Base-by-base conservation (phyloP, 2,888 invertebrate genomes). In the Drosophila nigricruria region DNA sequence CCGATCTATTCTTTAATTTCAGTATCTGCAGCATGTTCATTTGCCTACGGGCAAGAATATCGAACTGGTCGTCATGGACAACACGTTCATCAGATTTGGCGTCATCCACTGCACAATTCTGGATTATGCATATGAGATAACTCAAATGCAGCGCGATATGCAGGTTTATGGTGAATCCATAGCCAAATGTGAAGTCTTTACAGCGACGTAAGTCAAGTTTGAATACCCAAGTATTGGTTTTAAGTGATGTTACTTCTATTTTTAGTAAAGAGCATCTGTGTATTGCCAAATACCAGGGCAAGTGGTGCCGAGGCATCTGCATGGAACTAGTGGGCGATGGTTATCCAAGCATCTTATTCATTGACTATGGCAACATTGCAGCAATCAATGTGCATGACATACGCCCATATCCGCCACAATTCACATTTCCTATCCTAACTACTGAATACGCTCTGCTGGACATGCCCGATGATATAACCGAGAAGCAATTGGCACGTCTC, bases 281-380 rank as follows among this genome's bases (percentile, higher is more conserved):
- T 59, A 76, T 93, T 34, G 92, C 91, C 8, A 88, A 91, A 36
- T 91, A 91, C 45, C 74, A 88, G 23, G 83, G 79, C 5, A 82
- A 83, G 10, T 93, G 93, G 93, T 91, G 91, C 74, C 91, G 93
- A 3, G 93, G 92, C 0, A 52, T 86, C 42, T 92, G 91, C 57
- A 50, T 92, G 57, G 92, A 93, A 68, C 72, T 87, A 18, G 90
- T 91, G 2, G 92, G 92, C 20, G 92, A 93, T 88, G 92, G 92
- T 0, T 71, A 90, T 73, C 93, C 93, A 0, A 87, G 91, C 27
- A 91, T 93, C 43, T 62, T 87, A 6, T 93, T 93, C 50, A 73
- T 92, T 18, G 93, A 93, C 60, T 92, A 91, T 68, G 93, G 93
- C 0, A 92, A 92, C 36, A 82, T 92, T 25, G 69, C 73, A 0